Evolutionary conservation across 1,140 invertebrate species (phyloP).

Genomic region (Drepana arcuata): DNA sequence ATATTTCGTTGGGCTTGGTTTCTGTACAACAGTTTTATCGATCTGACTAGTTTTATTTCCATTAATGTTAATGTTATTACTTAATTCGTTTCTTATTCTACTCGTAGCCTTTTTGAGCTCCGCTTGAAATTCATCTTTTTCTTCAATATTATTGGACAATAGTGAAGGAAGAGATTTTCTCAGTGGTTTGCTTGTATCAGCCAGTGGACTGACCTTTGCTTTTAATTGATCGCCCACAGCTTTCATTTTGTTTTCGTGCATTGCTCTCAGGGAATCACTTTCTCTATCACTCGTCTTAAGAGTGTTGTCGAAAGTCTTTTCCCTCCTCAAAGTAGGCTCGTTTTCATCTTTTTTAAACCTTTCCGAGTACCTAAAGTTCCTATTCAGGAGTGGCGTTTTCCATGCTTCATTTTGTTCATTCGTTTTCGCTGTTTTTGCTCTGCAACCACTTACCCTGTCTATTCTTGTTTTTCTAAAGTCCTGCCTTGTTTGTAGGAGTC

Average conservation of each 20-base stretch:
- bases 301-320: constrained; percentile 68
- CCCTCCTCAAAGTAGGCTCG: constrained; percentile 55
- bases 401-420: constrained; percentile 52
- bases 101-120: constrained; percentile 78
- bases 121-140: constrained; percentile 78
- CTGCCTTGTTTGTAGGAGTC: constrained; percentile 56
- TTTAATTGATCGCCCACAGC: constrained; percentile 50
- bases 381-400: constrained; percentile 60
- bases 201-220: constrained; percentile 36
- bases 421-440: constrained; percentile 55
- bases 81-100: constrained; percentile 72
- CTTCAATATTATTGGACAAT: constrained; percentile 73
- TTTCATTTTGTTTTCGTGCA: constrained; percentile 53
- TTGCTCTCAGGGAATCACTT: constrained; percentile 39
- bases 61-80: constrained; percentile 56
- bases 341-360: constrained; percentile 57
- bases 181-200: constrained; percentile 44
- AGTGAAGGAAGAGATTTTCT: constrained; percentile 71
- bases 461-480: constrained; percentile 53
- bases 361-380: constrained; percentile 67
- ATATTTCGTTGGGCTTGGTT: constrained; percentile 60
- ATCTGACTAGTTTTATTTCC: constrained; percentile 65
- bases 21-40: constrained; percentile 38
- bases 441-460: constrained; percentile 57
- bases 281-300: constrained; percentile 41